Evolutionary conservation across 2,888 invertebrate species (phyloP).

Genomic region (Morpho achilles): DNA sequence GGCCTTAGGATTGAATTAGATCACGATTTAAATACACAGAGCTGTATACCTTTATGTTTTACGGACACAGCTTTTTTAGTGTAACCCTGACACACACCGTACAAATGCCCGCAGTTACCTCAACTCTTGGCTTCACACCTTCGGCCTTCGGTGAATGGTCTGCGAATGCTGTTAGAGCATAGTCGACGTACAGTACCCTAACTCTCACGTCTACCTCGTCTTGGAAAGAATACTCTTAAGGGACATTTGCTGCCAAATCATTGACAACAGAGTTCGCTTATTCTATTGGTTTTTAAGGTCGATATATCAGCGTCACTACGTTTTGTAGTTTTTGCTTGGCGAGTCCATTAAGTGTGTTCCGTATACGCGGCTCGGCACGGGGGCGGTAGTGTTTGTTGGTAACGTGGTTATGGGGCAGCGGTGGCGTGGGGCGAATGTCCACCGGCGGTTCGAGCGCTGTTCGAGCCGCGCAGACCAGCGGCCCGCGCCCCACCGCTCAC

Average conservation of each 20-base stretch:
- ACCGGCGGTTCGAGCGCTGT: slow-evolving; percentile 77
- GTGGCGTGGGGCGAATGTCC: slow-evolving; percentile 71
- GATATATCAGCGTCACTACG: too few relatives aligned
- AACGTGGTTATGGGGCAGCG: slow-evolving; percentile 76
- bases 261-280: neutral
- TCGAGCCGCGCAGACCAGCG: slow-evolving; percentile 67
- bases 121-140: slow-evolving; percentile 78
- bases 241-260: slow-evolving; percentile 33
- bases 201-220: slow-evolving; percentile 48
- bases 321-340: neutral
- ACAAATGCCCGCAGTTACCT: slow-evolving; percentile 79
- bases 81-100: slow-evolving; percentile 76
- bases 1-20: slow-evolving; percentile 76
- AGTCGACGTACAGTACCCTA: slow-evolving; percentile 62
- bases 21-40: slow-evolving; percentile 76
- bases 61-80: slow-evolving; percentile 78
- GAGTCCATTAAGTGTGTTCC: slow-evolving; percentile 61
- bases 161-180: slow-evolving; percentile 51
- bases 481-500: slow-evolving; percentile 75
- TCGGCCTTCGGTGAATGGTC: slow-evolving; percentile 66
- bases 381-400: slow-evolving; percentile 63
- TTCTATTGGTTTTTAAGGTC: neutral
- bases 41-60: slow-evolving; percentile 76
- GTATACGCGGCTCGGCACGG: slow-evolving; percentile 55
- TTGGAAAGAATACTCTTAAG: slow-evolving; percentile 57